phyloP scores from a whole-genome alignment of 2,113 vertebrate genomes.

The Saguinus imperator region DNA sequence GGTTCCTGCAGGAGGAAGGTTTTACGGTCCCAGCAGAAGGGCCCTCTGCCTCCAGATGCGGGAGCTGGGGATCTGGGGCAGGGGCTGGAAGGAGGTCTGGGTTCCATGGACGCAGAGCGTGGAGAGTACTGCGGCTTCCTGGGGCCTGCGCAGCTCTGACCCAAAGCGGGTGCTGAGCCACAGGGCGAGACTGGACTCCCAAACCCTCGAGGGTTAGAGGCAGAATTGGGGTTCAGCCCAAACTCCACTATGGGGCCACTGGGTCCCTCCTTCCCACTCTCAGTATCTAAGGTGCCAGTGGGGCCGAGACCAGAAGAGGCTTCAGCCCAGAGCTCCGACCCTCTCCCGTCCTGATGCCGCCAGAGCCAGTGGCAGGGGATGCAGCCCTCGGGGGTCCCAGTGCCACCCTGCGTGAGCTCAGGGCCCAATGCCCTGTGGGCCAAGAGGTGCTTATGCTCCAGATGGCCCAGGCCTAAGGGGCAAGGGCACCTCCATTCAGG shows the following conservation, averaged over 20 bases:
- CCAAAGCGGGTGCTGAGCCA: too few relatives aligned
- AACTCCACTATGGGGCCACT: too few relatives aligned
- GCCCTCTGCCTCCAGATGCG: accelerated
- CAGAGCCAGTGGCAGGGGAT: accelerated
- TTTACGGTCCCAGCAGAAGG: neutral
- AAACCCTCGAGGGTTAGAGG: too few relatives aligned
- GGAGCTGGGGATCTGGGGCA: neutral
- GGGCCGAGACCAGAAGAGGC: neutral
- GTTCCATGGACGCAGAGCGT: too few relatives aligned
- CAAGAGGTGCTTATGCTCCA: accelerated
- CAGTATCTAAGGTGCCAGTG: neutral
- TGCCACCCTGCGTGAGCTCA: too few relatives aligned
- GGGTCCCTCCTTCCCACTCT: neutral
- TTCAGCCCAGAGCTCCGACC: accelerated
- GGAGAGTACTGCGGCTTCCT: too few relatives aligned
- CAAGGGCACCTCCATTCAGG: too few relatives aligned
- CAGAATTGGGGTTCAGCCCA: too few relatives aligned
- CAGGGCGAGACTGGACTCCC: too few relatives aligned
- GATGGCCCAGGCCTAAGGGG: too few relatives aligned
- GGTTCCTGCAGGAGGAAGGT: neutral
- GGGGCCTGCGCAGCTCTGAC: too few relatives aligned
- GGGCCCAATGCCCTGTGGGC: accelerated
- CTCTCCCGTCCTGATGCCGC: accelerated
- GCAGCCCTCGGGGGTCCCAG: accelerated
- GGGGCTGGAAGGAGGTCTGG: too few relatives aligned